Evolutionary conservation across 2,888 invertebrate species (phyloP).

Genomic region (Diaperis boleti): DNA sequence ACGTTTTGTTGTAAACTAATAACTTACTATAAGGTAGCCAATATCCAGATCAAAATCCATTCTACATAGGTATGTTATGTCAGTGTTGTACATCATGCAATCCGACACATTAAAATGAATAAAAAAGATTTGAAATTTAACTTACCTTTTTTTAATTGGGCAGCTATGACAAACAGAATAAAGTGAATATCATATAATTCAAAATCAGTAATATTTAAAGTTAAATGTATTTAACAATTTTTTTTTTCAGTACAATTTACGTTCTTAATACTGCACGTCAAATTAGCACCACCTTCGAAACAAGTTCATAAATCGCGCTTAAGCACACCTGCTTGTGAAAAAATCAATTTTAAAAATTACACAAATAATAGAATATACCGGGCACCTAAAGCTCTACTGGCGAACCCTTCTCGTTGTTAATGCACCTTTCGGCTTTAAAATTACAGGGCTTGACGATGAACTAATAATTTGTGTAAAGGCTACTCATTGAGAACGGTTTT

Average conservation of each 20-base stretch:
- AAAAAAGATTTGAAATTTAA: no score
- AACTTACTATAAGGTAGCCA: no score
- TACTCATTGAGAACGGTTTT: slow-evolving; percentile 52
- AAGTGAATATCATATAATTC: no score
- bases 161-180: no score
- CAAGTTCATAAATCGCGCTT: background rate
- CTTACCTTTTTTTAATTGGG: no score
- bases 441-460: slow-evolving; percentile 61
- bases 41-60: no score
- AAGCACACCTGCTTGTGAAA: slow-evolving; percentile 20
- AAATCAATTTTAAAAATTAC: slow-evolving; percentile 38
- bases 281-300: background rate
- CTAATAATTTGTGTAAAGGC: slow-evolving; percentile 61
- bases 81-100: no score
- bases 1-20: no score
- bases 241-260: background rate
- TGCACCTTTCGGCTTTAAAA: slow-evolving; percentile 59
- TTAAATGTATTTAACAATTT: no score
- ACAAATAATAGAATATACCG: slow-evolving; percentile 33
- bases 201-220: no score
- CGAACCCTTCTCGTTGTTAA: slow-evolving; percentile 47
- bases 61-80: no score
- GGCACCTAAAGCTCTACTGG: background rate
- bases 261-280: background rate
- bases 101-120: no score